phyloP scores from a whole-genome alignment of 2,888 invertebrate genomes.

The Hirtodrosophila alboralis region DNA sequence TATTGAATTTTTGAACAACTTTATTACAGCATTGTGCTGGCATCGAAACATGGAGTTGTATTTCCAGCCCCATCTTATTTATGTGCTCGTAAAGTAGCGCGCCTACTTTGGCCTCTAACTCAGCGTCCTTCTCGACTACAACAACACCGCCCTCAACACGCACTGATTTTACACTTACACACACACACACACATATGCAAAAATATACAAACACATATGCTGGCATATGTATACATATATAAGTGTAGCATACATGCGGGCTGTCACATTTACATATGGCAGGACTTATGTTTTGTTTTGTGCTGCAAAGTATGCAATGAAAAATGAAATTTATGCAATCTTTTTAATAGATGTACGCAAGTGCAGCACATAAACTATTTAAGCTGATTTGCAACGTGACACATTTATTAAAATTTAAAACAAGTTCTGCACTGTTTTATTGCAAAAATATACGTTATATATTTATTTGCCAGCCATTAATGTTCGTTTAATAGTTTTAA shows the following conservation, averaged over 20 bases:
- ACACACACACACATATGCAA: conserved; percentile 1
- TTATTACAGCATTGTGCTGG: conserved; percentile 6
- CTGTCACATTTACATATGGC: conserved; percentile 70
- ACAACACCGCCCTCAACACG: conserved; percentile 55
- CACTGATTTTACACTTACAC: conserved; percentile 58
- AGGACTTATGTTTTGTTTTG: conserved; percentile 44
- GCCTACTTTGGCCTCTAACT: conserved; percentile 57
- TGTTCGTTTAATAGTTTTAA: conserved; percentile 3
- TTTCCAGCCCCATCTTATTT: conserved; percentile 54
- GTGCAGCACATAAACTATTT: conserved; percentile 43
- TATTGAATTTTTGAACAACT: conserved; percentile 5
- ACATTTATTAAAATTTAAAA: conserved; percentile 30
- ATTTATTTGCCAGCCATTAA: neutral
- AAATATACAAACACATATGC: conserved; percentile 1
- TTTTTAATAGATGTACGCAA: conserved; percentile 42
- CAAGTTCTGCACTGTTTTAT: neutral
- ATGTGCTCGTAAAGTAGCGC: conserved; percentile 68
- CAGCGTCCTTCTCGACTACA: conserved; percentile 36
- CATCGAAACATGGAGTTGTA: conserved; percentile 25
- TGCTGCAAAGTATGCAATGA: conserved; percentile 46
- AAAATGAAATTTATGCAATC: conserved; percentile 65
- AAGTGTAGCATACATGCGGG: conserved; percentile 39
- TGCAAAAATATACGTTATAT: conserved; percentile 7
- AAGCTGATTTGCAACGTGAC: conserved; percentile 23
- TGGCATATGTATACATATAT: conserved; percentile 8